phyloP scores from a whole-genome alignment of 2,113 vertebrate genomes.

The Chlorodrepanis virens region DNA sequence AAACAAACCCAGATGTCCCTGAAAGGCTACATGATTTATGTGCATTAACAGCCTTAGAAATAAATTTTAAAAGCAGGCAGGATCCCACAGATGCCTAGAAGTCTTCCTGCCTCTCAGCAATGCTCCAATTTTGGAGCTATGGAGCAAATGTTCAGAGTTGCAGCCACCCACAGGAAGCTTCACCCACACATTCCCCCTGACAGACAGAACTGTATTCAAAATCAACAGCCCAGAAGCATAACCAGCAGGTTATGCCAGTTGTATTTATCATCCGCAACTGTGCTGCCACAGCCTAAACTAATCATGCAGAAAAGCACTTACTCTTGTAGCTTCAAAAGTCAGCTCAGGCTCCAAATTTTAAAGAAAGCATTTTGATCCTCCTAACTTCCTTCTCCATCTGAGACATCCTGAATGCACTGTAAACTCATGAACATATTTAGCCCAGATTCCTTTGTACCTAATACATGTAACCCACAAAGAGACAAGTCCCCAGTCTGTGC shows the following conservation, averaged over 20 bases:
- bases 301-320: neutral
- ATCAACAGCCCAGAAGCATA: neutral
- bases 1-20: neutral
- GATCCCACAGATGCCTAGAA: neutral
- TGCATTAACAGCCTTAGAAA: neutral
- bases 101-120: neutral
- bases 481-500: neutral
- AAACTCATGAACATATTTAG: neutral
- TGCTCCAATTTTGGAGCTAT: conserved; percentile 4
- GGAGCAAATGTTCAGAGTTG: neutral
- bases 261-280: conserved; percentile 1
- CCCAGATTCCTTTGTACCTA: neutral
- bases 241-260: conserved; percentile 30
- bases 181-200: neutral
- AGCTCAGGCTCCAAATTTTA: neutral
- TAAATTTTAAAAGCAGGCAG: neutral
- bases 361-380: neutral
- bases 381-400: neutral
- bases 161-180: neutral
- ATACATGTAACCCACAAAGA: neutral
- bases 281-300: neutral
- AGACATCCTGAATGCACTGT: neutral
- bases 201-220: conserved; percentile 1
- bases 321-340: neutral
- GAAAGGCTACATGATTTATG: neutral